A percentile compares a stretch with the other conserved stretches of the same genome.
These are phyloP conservation scores for Poecilia wingei DNA, from an alignment of 2,797 vertebrate species.

Conservation along the genomic window DNA sequence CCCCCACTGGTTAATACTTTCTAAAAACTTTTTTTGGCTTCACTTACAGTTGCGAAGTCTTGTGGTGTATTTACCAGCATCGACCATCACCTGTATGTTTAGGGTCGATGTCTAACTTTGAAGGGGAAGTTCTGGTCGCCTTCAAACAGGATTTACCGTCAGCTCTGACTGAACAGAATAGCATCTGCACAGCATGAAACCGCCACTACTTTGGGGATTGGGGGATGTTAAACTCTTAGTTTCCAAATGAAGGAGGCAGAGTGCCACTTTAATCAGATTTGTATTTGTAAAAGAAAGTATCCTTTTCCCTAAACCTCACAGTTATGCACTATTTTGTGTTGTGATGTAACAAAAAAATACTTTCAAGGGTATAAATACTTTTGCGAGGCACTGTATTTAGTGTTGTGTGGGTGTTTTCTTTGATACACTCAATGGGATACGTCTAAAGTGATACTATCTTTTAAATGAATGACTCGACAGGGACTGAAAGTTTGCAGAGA, in stretches of 20 bases:
- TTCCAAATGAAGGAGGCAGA: not conserved
- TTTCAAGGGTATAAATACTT: not conserved
- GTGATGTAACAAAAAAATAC: not conserved
- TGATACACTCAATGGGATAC: constrained; percentile 5
- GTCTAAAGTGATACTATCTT: not conserved
- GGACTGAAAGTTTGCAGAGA: not conserved
- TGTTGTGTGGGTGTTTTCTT: not conserved
- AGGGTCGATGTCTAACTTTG: not conserved
- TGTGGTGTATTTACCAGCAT: not conserved
- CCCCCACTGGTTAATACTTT: not conserved
- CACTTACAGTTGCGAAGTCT: not conserved
- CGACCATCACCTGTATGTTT: not conserved
- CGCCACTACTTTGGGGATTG: not conserved
- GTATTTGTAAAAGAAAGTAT: not conserved
- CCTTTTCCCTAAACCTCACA: not conserved
- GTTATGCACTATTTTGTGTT: not conserved
- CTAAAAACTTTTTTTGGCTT: not conserved
- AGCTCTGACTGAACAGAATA: not conserved
- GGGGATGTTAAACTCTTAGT: not conserved
- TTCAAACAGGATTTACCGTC: not conserved
- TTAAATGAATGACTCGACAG: not conserved
- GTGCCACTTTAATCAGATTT: not conserved
- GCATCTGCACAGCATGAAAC: not conserved
- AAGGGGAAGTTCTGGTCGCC: not conserved
- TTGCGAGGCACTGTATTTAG: not conserved